Evolutionary conservation across 1,140 invertebrate species (phyloP).

Genomic region (Musca vetustissima): DNA sequence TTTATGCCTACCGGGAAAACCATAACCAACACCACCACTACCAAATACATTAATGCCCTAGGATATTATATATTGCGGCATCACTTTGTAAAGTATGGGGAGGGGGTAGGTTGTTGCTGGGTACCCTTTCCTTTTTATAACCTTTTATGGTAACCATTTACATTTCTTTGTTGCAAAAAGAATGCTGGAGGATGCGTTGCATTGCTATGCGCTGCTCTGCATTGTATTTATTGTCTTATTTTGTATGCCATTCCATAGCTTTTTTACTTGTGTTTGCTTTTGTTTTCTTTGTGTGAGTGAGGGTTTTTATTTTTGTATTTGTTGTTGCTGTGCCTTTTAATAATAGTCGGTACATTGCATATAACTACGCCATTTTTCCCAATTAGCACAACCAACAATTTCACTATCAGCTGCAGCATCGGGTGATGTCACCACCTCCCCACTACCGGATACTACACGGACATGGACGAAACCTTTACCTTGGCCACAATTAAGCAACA

Average conservation of each 20-base stretch:
- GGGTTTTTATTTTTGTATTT: not conserved
- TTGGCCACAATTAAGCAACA: constrained; percentile 29
- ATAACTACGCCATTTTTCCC: constrained; percentile 43
- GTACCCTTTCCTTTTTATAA: too few species aligned
- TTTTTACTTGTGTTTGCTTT: not conserved
- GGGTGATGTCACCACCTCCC: not conserved
- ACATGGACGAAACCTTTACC: constrained; percentile 35
- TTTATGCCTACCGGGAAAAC: too few species aligned
- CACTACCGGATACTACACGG: not conserved
- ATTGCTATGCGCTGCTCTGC: too few species aligned
- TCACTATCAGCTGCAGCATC: constrained; percentile 11
- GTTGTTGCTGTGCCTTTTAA: constrained; percentile 32
- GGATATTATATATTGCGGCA: too few species aligned
- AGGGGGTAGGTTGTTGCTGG: too few species aligned
- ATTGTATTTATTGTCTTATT: not conserved
- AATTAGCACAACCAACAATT: constrained; percentile 45
- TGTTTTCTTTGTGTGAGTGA: too few species aligned
- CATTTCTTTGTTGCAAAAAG: too few species aligned
- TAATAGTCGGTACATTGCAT: constrained; percentile 44
- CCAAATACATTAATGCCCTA: too few species aligned
- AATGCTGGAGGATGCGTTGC: not conserved
- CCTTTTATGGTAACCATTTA: too few species aligned
- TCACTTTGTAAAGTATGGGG: too few species aligned
- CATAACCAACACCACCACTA: too few species aligned
- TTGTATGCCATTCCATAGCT: not conserved